phyloP scores from a whole-genome alignment of 2,113 vertebrate genomes.

The Ahaetulla prasina region DNA sequence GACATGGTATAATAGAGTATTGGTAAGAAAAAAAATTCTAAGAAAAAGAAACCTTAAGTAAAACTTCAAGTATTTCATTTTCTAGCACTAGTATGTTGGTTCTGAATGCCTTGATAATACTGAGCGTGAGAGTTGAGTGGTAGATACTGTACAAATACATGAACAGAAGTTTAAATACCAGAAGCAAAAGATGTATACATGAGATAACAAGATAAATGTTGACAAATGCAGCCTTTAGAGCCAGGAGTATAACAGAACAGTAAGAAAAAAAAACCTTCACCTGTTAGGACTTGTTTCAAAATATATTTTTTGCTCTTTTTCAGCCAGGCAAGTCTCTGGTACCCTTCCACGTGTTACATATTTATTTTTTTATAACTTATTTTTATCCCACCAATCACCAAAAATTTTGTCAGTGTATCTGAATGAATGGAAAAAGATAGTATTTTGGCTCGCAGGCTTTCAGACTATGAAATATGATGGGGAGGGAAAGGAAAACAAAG shows the following conservation, averaged over 20 bases:
- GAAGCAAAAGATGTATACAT: constrained; percentile 52
- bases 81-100: accelerated
- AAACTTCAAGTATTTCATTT: background rate
- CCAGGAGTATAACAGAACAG: constrained; percentile 38
- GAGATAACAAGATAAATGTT: constrained; percentile 64
- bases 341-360: background rate
- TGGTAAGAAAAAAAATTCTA: background rate
- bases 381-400: background rate
- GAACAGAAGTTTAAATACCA: constrained; percentile 60
- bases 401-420: background rate
- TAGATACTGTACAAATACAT: constrained; percentile 54
- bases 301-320: constrained; percentile 23
- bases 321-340: too few species aligned
- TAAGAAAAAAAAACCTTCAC: constrained; percentile 38
- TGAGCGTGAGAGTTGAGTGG: constrained; percentile 32
- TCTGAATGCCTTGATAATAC: background rate
- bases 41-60: background rate
- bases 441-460: background rate
- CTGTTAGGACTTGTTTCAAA: constrained; percentile 44
- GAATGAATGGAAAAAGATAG: background rate
- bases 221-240: constrained; percentile 47
- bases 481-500: background rate
- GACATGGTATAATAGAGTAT: background rate
- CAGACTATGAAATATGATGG: background rate
- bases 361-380: background rate